These are phyloP conservation scores for Clistopyga incitator DNA, from an alignment of 2,888 invertebrate genomes.

Conservation along the genomic window DNA sequence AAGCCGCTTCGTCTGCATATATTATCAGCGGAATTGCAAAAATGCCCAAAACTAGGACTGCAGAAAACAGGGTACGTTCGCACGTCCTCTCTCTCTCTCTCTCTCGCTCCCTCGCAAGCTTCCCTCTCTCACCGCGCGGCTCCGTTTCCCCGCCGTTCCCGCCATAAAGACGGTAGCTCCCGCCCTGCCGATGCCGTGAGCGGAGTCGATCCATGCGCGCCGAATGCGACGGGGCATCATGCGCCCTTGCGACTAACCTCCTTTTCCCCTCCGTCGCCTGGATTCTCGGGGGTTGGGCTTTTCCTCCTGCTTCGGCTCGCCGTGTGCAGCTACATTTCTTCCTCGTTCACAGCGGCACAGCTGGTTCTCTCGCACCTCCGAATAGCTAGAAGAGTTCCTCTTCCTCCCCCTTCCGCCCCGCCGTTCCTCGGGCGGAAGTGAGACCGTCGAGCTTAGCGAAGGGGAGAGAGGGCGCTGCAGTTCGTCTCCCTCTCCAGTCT, in stretches of 20 bases:
- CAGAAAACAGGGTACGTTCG: too few species aligned
- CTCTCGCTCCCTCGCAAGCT: too few species aligned
- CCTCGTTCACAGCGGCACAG: not conserved
- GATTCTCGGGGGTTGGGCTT: slow-evolving; percentile 32
- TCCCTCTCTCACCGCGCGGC: too few species aligned
- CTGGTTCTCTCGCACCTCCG: slow-evolving; percentile 24
- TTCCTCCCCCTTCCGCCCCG: not conserved
- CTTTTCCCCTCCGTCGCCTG: slow-evolving; percentile 58
- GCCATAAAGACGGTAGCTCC: not conserved
- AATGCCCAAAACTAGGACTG: too few species aligned
- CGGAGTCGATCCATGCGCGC: slow-evolving; percentile 82
- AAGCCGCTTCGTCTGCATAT: too few species aligned
- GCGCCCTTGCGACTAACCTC: slow-evolving; percentile 75
- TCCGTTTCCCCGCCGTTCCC: too few species aligned
- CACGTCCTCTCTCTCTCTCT: too few species aligned
- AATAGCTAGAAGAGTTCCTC: not conserved
- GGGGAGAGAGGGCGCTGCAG: not conserved
- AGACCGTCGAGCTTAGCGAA: not conserved
- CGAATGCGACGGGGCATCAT: slow-evolving; percentile 79
- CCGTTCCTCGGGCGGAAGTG: slow-evolving; percentile 14
- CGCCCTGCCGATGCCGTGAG: slow-evolving; percentile 51
- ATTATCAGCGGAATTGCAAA: too few species aligned
- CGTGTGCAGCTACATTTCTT: not conserved
- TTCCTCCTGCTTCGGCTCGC: not conserved
- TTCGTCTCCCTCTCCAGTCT: not conserved